Base-by-base conservation (phyloP, 2,888 invertebrate genomes). In the Pseudoips prasinana region DNA sequence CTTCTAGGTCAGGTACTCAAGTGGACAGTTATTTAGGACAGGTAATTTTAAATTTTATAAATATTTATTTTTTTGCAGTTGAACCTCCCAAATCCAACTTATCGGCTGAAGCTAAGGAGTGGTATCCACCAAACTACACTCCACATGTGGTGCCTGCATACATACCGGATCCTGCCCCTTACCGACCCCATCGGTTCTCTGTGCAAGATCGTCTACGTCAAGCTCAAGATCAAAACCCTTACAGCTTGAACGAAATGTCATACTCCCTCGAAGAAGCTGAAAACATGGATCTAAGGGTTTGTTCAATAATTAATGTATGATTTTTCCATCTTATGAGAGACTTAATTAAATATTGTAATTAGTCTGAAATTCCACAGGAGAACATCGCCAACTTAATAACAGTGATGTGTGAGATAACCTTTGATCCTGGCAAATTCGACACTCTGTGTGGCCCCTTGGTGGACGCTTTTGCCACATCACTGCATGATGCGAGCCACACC, bases 351-450 rank as follows among this genome's bases (percentile, higher is more conserved):
- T 14, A 14, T 14, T 14, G 7, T 20, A 20, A 20, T 20, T 20
- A 43, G 36, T 37, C 33, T 7, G 34, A 27, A 26, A 42, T 58
- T 48, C 39, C 37, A 35, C 71, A 89, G 87, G 88, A 87, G 67
- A 89, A 89, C 59, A 85, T 89, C 59, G 77, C 66, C 26, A 92
- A 93, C 75, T 79, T 95, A 65, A 90, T 92, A 70, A 92, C 92
- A 39, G 92, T 94, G 32, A 93, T 95, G 85, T 90, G 91, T 64
- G 92, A 93, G 69, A 89, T 95, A 63, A 94, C 94, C 58, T 91
- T 92, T 69, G 94, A 94, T 89, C 95, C 95, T 28, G 95, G 94
- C 54, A 92, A 93, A 68, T 95, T 94, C 66, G 93, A 94, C 70
- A 89, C 91, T 56, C 83, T 94, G 39, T 91, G 94, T 36, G 92